Percentiles rank a stretch among this genome's conserved stretches.
phyloP scores from a whole-genome alignment of 2,113 vertebrate species.

The Entosphenus tridentatus region DNA sequence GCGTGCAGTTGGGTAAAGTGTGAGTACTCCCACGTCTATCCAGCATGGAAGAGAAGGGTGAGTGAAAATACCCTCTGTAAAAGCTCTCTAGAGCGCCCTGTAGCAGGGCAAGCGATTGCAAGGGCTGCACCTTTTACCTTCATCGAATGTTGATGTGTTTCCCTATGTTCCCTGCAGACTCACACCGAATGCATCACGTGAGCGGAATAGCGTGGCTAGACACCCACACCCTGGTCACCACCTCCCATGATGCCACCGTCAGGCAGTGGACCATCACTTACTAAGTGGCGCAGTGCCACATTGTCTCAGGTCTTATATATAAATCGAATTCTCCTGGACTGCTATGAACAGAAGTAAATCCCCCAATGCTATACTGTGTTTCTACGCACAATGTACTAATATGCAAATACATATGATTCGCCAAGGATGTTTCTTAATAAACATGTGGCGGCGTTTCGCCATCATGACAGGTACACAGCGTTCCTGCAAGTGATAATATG shows the following conservation, averaged over 20 bases:
- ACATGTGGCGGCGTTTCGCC: too few species aligned
- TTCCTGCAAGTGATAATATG: too few species aligned
- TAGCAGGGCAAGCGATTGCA: neutral
- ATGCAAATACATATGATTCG: too few species aligned
- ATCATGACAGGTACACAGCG: too few species aligned
- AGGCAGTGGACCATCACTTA: conserved; percentile 87
- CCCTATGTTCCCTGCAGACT: conserved; percentile 24
- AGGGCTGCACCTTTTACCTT: neutral
- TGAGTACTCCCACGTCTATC: too few species aligned
- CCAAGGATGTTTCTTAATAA: too few species aligned
- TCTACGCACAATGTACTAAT: too few species aligned
- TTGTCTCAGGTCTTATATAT: too few species aligned
- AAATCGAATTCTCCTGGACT: too few species aligned
- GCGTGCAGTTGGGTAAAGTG: too few species aligned
- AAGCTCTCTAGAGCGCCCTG: neutral
- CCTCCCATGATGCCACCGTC: conserved; percentile 64
- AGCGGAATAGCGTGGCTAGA: conserved; percentile 67
- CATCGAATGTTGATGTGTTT: neutral
- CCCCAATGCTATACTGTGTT: too few species aligned
- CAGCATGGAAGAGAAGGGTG: neutral
- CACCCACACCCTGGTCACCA: conserved; percentile 56
- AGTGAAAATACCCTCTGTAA: neutral
- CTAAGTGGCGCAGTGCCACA: conserved; percentile 15
- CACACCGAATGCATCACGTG: conserved; percentile 67
- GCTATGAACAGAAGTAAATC: too few species aligned